A percentile compares a stretch with the other conserved stretches of the same genome.
Evolutionary conservation across 2,888 invertebrate species (phyloP).

Genomic region (Lapara coniferarum): DNA sequence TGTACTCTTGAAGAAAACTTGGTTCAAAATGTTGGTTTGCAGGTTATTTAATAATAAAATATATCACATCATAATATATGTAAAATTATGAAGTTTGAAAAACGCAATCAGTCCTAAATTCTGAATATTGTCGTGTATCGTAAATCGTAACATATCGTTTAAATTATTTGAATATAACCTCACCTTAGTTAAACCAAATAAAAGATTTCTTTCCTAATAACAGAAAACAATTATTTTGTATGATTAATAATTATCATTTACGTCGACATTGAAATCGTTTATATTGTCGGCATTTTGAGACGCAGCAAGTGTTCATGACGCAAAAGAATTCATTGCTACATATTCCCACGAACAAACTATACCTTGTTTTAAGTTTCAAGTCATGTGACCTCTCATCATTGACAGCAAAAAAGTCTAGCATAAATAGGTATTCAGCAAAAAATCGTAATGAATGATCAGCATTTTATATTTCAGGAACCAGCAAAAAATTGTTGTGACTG

Average conservation of each 20-base stretch:
- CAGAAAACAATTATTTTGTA: too few relatives aligned
- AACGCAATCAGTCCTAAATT: too few relatives aligned
- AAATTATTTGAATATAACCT: background rate
- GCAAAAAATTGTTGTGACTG: conserved; percentile 80
- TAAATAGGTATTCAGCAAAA: conserved; percentile 14
- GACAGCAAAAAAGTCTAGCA: background rate
- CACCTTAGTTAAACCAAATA: too few relatives aligned
- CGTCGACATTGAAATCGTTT: conserved; percentile 3
- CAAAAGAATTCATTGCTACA: background rate
- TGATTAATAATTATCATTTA: too few relatives aligned
- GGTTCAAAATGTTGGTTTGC: too few relatives aligned
- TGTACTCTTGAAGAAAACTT: background rate
- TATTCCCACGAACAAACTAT: conserved; percentile 1
- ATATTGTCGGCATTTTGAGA: background rate
- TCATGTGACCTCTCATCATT: background rate
- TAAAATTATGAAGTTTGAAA: too few relatives aligned
- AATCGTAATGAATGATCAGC: conserved; percentile 21
- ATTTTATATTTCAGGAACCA: conserved; percentile 57
- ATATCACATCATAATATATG: too few relatives aligned
- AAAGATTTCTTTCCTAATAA: too few relatives aligned
- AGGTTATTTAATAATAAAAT: too few relatives aligned
- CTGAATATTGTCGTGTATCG: too few relatives aligned
- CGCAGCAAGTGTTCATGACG: conserved; percentile 1
- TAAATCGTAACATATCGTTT: too few relatives aligned
- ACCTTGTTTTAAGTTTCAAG: background rate